Base-by-base conservation (phyloP, 2,888 invertebrate genomes). In the Actias luna region DNA sequence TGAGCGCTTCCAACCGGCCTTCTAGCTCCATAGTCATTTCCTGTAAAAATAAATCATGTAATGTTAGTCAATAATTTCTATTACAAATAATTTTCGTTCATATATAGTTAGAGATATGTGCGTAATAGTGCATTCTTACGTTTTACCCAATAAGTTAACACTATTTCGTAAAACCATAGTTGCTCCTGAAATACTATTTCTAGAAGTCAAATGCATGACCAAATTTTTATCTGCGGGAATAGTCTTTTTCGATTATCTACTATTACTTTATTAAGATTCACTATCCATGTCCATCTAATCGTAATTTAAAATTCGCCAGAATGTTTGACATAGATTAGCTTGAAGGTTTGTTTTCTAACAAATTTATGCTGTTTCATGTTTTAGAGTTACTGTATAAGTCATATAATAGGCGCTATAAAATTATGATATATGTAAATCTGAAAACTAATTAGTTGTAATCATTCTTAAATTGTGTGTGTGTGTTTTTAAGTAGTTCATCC, bases 1-100 rank as follows among this genome's bases (percentile, higher is more conserved):
- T 90, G 60, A 92, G 77, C 61, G 86, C 88, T 75, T 92, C 91
- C 64, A 93, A 84, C 66, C 91, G 93, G 60, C 75, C 86, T 80
- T 90, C 87, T 52, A 87, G 74, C 22, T 86, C 87, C 84, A 87
- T 87, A 3, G 82, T 83, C 72, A 81, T 84, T 7, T 89, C 89
- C 92, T 92, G 84, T 8, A 84, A 85, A 27, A 52, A 55, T 16
- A n/a, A 50, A 16, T 50, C 12, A 42, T 42, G 4, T 16, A 18
- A 42, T 18, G 8, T 5, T 42, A 42, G 18, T 42, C 4, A 42
- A 42, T 7, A n/a, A 42, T 18, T 0, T 25, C 2, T 22, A 12
- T 12, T 1, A 2, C 5, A 8, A 46, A 5, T 16, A 5, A 1
- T 39, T 18, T 42, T 42, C 18, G 42, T 18, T 42, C 18, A 5